These are phyloP conservation scores for Elymnias hypermnestra DNA, from an alignment of 1,140 invertebrate species.

Conservation along the genomic window DNA sequence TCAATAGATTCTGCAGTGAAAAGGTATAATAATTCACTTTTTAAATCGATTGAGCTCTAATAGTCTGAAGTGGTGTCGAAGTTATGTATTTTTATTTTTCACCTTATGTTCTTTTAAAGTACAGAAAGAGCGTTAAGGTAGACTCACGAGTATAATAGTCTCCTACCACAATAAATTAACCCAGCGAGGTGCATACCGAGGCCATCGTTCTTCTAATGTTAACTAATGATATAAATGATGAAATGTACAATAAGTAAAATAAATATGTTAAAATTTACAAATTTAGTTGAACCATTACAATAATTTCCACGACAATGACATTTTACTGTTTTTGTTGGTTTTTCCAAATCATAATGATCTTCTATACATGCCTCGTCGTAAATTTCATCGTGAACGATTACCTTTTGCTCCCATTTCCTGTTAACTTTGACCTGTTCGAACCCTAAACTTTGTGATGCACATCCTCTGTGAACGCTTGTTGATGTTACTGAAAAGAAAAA, in stretches of 20 bases:
- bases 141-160: too few species aligned
- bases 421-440: conserved; percentile 47
- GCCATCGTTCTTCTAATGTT: not conserved
- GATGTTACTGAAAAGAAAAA: conserved; percentile 46
- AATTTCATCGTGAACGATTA: conserved; percentile 37
- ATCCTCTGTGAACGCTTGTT: conserved; percentile 33
- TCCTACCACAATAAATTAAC: too few species aligned
- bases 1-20: too few species aligned
- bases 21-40: too few species aligned
- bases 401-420: conserved; percentile 38
- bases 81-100: too few species aligned
- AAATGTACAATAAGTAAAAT: conserved; percentile 7
- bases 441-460: conserved; percentile 44
- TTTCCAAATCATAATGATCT: conserved; percentile 29
- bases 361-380: conserved; percentile 45
- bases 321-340: conserved; percentile 36
- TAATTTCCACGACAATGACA: conserved; percentile 73
- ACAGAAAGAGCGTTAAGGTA: too few species aligned
- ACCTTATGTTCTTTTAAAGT: too few species aligned
- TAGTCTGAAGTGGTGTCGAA: too few species aligned
- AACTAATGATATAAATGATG: not conserved
- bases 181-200: too few species aligned
- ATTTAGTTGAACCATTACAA: conserved; percentile 52
- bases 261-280: not conserved
- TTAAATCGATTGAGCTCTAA: too few species aligned